Base-by-base conservation (phyloP, 2,797 vertebrate genomes). In the Vespertilio murinus region DNA sequence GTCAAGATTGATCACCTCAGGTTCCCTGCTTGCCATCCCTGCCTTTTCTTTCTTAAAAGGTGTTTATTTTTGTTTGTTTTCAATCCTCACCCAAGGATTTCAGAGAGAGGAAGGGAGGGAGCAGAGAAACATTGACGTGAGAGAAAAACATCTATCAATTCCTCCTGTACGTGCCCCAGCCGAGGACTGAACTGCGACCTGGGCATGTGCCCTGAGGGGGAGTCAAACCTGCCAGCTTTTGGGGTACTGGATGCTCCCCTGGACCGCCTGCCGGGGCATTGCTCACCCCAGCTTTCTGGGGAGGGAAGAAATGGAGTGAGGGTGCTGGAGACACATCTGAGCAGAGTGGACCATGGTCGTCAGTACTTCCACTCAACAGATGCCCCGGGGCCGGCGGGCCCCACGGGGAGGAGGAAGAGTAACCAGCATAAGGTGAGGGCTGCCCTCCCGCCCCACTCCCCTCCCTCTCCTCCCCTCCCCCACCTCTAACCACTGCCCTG, bases 401-500 rank as follows among this genome's bases (percentile, higher is more conserved):
- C 42, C 16, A 30, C 95, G 6, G 56, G 7, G 8, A 9, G 22
- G 65, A 52, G 74, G 85, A 78, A 65, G 73, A 81, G 88, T 71
- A 86, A 79, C 71, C 30, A 8, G 6, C 14, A 47, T 5, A 33
- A 90, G 83, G 94, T 77, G 35, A 23, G 71, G 3, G 13, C 69
- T 13, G 75, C 92, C 80, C 65, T 3, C 45, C 87, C 75, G 8
- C 10, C 42, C 83, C 82, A 25, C 4, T 59, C 1, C 0, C 25
- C 42, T 42, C 42, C 42, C 42, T 42, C 8, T 10, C 42, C 11
- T 10, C 4, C 64, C 4, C 69, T 38, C 65, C 42, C 78, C 90
- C 70, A 8, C 18, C 30, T n/a, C 89, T 13, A 49, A 81, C 84
- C 89, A 71, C 95, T 87, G 95, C 93, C 93, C 80, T 42, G 69